Evolutionary conservation across 2,888 invertebrate species (phyloP), one percentile per base, ranked within the genome.

Genomic region (Cyclophora albipunctata): DNA sequence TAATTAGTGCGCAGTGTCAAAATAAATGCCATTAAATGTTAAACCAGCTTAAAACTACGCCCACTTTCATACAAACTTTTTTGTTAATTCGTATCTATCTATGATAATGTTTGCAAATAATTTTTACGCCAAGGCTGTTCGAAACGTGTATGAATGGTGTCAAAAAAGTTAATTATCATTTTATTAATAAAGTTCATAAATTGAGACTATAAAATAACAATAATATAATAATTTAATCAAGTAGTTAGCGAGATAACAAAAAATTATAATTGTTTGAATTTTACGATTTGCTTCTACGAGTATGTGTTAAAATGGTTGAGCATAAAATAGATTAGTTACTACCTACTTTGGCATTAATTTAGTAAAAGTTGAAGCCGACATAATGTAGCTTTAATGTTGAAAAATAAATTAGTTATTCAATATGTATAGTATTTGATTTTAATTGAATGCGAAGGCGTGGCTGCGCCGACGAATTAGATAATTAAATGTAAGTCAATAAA

Each of bases 1-100:
- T 63, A 67, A 71, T 67, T 64, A 67, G 63, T 61, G 51, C 54
- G 65, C 45, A 64, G 58, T 64, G 62, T 66, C 60, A 65, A 56
- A 67, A 61, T 58, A 60, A 52, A 61, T 54, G 58, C 45, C 55
- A 45, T 47, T 37, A 57, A 62, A 63, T 58, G 51, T 42, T 55
- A 49, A 48, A 50, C 65, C 41, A 43, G 48, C 59, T 53, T 53
- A 57, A 64, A 55, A 45, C 44, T 7, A 56, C 67, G 61, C 71
- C 69, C 58, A 67, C 69, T 56, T 63, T 57, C 54, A 55, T 55
- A 55, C 37, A 37, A 37, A 37, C 37, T 37, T 62, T 20, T 64
- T 67, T 62, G 58, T 58, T 50, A 63, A 54, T 54, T 57, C 52
- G 48, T 59, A 58, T 62, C 37, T 37, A 37, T 64, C 61, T 60